Percentiles rank a stretch among this genome's conserved stretches.
These are phyloP conservation scores for Eristalinus sepulchralis DNA, from an alignment of 2,888 invertebrate species.

Conservation along the genomic window DNA sequence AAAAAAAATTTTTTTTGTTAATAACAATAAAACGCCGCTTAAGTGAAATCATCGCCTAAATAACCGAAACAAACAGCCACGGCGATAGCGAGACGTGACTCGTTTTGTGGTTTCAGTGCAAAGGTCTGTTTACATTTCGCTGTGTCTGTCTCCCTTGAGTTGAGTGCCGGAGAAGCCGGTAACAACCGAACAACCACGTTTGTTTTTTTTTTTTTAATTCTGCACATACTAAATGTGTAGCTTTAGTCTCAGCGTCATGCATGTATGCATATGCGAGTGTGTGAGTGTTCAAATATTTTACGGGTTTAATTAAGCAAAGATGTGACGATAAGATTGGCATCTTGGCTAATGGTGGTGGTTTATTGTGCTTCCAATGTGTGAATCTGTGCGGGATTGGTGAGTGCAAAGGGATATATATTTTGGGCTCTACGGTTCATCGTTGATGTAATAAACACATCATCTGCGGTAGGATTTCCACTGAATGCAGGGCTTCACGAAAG, in stretches of 20 bases:
- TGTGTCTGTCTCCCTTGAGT: constrained; percentile 4
- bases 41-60: constrained; percentile 71
- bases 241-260: background rate
- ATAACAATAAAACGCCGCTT: constrained; percentile 60
- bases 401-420: background rate
- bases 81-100: constrained; percentile 64
- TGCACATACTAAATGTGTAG: background rate
- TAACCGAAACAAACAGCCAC: constrained; percentile 62
- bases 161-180: background rate
- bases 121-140: constrained; percentile 65
- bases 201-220: background rate
- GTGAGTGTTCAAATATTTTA: constrained; percentile 34
- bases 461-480: constrained; percentile 31
- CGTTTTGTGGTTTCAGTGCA: constrained; percentile 63
- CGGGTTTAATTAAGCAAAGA: constrained; percentile 59
- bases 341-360: constrained; percentile 36
- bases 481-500: constrained; percentile 29
- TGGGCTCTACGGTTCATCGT: background rate
- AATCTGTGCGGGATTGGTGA: background rate
- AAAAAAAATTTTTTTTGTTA: constrained; percentile 25
- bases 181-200: background rate
- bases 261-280: background rate
- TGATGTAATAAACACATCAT: constrained; percentile 22
- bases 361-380: constrained; percentile 10
- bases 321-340: constrained; percentile 68